A percentile compares a stretch with the other conserved stretches of the same genome.
Conservation (phyloP, 2,888 invertebrate species). For the Caenorhabditis zanzibari region DNA sequence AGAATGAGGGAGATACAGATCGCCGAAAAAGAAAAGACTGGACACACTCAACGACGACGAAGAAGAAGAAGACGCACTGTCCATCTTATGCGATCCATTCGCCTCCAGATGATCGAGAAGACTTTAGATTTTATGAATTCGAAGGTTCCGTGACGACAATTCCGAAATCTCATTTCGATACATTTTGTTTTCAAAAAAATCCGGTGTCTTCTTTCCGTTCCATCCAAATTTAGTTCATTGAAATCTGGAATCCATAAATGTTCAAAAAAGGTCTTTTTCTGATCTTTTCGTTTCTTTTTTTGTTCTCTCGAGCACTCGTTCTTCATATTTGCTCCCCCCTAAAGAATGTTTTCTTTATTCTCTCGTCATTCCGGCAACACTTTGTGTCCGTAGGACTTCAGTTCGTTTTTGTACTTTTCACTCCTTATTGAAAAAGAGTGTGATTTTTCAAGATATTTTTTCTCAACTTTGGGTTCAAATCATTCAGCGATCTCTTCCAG, state of each 20-base stretch:
- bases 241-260: too few species aligned
- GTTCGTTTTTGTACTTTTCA: not conserved
- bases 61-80: conserved; percentile 18
- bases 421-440: too few species aligned
- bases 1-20: conserved; percentile 10
- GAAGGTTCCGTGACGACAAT: conserved; percentile 5
- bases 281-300: not conserved
- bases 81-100: conserved; percentile 23
- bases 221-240: too few species aligned
- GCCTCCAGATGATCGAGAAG: conserved; percentile 22
- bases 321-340: not conserved
- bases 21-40: conserved; percentile 17
- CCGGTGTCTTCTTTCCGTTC: not conserved
- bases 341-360: not conserved
- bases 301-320: not conserved
- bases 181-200: conserved; percentile 13
- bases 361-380: conserved; percentile 19
- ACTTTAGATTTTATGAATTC: conserved; percentile 23
- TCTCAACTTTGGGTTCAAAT: not conserved
- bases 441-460: not conserved
- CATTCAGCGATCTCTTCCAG: not conserved
- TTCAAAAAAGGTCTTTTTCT: not conserved
- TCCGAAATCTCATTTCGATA: not conserved
- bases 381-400: not conserved
- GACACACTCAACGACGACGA: conserved; percentile 2